phyloP scores from a whole-genome alignment of 2,888 invertebrate genomes.

The Celastrina argiolus region DNA sequence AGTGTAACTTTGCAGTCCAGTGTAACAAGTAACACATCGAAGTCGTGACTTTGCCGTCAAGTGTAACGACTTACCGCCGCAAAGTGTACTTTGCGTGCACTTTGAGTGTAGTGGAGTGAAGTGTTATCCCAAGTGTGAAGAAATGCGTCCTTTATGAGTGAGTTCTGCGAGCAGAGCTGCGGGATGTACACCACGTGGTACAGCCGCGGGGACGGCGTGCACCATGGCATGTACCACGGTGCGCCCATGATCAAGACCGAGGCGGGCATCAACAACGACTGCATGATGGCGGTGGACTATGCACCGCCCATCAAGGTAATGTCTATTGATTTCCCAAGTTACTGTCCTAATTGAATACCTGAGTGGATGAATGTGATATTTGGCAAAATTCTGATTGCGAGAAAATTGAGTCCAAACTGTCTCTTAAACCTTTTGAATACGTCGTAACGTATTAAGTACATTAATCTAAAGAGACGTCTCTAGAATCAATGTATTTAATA shows the following conservation, averaged over 20 bases:
- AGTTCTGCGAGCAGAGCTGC: constrained; percentile 61
- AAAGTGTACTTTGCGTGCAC: too few species aligned
- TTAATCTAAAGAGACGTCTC: too few species aligned
- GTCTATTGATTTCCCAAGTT: neutral
- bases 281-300: constrained; percentile 82
- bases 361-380: too few species aligned
- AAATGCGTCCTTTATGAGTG: constrained; percentile 67
- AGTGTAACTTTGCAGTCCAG: too few species aligned
- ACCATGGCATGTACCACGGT: constrained; percentile 70
- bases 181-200: constrained; percentile 78
- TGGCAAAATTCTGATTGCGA: too few species aligned
- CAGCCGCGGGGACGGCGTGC: constrained; percentile 73
- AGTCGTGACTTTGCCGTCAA: neutral
- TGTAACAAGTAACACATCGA: too few species aligned
- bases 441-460: too few species aligned
- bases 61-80: neutral
- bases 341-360: too few species aligned
- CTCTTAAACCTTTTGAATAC: too few species aligned
- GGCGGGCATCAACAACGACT: constrained; percentile 79
- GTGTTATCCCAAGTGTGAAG: constrained; percentile 28
- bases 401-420: too few species aligned
- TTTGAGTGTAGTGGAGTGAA: constrained; percentile 22
- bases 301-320: constrained; percentile 81
- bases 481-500: too few species aligned
- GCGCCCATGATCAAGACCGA: constrained; percentile 80